Conservation (phyloP, 2,113 vertebrate species). For the Struthio camelus region DNA sequence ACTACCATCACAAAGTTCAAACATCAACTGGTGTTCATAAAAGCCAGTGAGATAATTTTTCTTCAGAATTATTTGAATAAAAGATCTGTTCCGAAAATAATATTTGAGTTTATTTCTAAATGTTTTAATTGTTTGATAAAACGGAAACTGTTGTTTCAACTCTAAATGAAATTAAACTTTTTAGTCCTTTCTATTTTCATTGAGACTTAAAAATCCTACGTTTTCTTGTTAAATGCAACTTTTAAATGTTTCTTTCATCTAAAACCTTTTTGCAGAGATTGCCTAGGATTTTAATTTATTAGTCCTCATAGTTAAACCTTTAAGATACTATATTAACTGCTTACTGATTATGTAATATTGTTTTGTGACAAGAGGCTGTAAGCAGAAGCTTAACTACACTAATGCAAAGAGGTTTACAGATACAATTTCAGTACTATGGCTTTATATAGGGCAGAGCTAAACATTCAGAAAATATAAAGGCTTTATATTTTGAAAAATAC, state of each 20-base stretch:
- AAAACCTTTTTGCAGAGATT: not conserved
- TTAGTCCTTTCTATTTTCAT: not conserved
- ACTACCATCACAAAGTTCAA: not conserved
- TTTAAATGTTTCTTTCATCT: not conserved
- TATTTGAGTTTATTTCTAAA: not conserved
- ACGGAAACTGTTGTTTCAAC: not conserved
- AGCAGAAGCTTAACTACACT: not conserved
- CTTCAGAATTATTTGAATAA: not conserved
- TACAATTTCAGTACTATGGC: not conserved
- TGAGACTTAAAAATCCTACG: accelerated
- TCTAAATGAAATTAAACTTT: not conserved
- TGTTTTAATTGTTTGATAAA: not conserved
- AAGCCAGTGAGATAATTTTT: not conserved
- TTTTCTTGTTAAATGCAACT: not conserved
- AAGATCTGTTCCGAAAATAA: not conserved
- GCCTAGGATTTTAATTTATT: not conserved
- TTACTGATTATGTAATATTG: not conserved
- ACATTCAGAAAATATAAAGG: not conserved
- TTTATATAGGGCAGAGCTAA: not conserved
- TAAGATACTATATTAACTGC: not conserved
- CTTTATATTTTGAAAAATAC: not conserved
- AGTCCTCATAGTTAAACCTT: not conserved
- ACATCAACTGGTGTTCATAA: not conserved
- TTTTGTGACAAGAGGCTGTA: not conserved
- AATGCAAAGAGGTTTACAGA: not conserved